These are phyloP conservation scores for Erpetoichthys calabaricus DNA, from an alignment of 2,797 vertebrate species.

Conservation along the genomic window DNA sequence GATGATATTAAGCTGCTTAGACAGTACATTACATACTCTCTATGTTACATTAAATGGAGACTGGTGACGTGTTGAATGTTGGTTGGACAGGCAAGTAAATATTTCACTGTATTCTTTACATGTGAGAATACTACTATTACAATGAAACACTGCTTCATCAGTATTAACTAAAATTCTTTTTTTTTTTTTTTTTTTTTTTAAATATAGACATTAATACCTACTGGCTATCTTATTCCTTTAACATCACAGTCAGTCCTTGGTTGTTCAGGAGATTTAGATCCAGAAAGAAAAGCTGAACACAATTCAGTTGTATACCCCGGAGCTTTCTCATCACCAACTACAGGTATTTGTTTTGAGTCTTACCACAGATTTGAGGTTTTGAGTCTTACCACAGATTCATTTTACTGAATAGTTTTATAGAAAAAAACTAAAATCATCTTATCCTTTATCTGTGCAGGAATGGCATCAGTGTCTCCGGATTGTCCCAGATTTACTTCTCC, in stretches of 20 bases:
- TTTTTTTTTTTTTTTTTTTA: conserved; percentile 21
- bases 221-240: conserved; percentile 81
- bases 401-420: no score
- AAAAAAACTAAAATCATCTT: no score
- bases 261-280: conserved; percentile 38
- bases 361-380: not conserved
- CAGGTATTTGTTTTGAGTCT: conserved; percentile 45
- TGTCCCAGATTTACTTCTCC: conserved; percentile 47
- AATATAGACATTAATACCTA: conserved; percentile 62
- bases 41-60: no score
- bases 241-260: conserved; percentile 53
- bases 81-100: no score
- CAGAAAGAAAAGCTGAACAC: conserved; percentile 38
- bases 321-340: conserved; percentile 61
- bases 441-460: conserved; percentile 32
- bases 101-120: no score
- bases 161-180: not conserved
- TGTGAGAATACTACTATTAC: no score
- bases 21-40: no score
- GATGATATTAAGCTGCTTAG: no score
- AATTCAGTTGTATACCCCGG: conserved; percentile 48
- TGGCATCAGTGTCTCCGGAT: conserved; percentile 36
- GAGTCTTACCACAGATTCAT: not conserved
- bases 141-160: no score
- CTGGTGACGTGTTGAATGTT: no score